A percentile compares a stretch with the other conserved stretches of the same genome.
These are phyloP conservation scores for Lichenostomus cassidix DNA, from an alignment of 2,113 vertebrate species.

Conservation along the genomic window DNA sequence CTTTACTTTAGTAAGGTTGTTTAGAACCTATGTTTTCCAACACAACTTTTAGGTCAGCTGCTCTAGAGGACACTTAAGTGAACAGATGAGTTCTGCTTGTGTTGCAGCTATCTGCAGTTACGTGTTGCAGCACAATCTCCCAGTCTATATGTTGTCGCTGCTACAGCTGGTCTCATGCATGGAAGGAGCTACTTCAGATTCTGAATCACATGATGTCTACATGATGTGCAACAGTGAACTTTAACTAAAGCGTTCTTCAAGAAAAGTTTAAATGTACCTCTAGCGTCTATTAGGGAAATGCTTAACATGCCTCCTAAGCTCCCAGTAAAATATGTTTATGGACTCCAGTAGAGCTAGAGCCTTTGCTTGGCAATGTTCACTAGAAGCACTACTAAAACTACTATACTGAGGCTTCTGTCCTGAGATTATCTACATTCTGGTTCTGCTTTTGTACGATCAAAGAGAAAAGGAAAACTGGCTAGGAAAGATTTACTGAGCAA, in stretches of 20 bases:
- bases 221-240: background rate
- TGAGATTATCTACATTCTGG: background rate
- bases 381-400: background rate
- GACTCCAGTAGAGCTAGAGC: background rate
- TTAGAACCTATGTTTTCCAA: background rate
- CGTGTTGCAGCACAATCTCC: background rate
- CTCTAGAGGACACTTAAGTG: background rate
- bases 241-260: background rate
- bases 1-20: background rate
- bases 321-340: conserved; percentile 6
- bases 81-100: background rate
- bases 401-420: background rate
- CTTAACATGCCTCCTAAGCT: conserved; percentile 11
- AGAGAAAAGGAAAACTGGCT: background rate
- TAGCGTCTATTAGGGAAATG: background rate
- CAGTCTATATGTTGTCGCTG: background rate
- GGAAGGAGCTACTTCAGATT: background rate
- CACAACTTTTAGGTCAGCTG: background rate
- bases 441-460: background rate
- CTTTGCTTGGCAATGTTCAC: background rate
- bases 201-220: background rate
- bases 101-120: background rate
- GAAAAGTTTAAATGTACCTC: conserved; percentile 13
- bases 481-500: background rate
- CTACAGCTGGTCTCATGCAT: background rate